Percentiles rank a stretch among this genome's conserved stretches.
Evolutionary conservation across 2,888 invertebrate genomes (phyloP).

Genomic region (Calameuta idolon): DNA sequence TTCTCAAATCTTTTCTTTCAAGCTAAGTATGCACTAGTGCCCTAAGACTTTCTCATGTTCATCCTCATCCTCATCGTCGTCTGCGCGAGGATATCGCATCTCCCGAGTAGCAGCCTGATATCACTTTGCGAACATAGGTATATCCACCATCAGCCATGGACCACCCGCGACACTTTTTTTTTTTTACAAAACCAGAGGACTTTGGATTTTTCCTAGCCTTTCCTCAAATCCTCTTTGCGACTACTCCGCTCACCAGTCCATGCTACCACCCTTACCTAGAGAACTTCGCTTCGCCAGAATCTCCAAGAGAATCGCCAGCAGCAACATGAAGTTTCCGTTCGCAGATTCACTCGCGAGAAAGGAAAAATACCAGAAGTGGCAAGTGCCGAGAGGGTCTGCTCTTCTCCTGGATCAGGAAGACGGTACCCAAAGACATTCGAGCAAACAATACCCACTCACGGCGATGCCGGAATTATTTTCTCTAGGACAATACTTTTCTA

Average conservation of each 20-base stretch:
- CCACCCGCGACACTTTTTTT: constrained; percentile 20
- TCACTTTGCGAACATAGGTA: not conserved
- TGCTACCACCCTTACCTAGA: not conserved
- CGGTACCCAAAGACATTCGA: not conserved
- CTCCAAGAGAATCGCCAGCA: not conserved
- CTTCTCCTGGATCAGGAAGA: not conserved
- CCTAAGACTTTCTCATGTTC: not conserved
- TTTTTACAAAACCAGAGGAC: constrained; percentile 34
- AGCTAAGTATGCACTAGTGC: not conserved
- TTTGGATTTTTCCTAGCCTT: constrained; percentile 35
- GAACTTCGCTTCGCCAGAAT: not conserved
- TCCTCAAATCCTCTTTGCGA: constrained; percentile 5
- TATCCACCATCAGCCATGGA: constrained; percentile 4
- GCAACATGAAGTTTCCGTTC: not conserved
- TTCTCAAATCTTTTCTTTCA: not conserved
- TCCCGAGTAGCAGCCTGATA: not conserved
- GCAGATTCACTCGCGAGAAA: not conserved
- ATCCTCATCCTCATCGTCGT: not conserved
- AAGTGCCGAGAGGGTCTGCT: not conserved
- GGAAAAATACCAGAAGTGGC: constrained; percentile 1
- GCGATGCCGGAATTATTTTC: not conserved
- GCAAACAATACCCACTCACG: constrained; percentile 8
- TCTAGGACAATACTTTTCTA: not conserved
- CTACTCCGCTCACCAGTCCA: not conserved
- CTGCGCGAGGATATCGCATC: not conserved